Base-by-base conservation (phyloP, 92 coral and sea anemone genomes). In the Palythoa caribaeorum region DNA sequence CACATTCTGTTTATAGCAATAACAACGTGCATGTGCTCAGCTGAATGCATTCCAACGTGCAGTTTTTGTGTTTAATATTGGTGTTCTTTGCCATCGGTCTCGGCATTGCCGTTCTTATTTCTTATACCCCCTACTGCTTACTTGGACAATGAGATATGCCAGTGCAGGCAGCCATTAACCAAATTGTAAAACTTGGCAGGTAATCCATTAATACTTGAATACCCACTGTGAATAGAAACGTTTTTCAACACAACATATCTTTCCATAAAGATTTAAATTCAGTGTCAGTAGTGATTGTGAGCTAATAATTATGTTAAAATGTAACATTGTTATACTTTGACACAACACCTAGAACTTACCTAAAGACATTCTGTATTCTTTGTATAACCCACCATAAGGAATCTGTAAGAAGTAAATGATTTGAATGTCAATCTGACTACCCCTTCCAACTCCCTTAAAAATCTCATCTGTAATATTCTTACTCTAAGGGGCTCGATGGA, bases 141-240 rank as follows among this genome's bases (percentile, higher is more conserved):
- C 86, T 81, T 81, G 75, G 86, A 81, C 60, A 81, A 68, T 10
- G 86, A 63, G 75, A 81, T 81, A 37, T 81, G 86, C 86, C 86
- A 81, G 62, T 81, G 57, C 10, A 68, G 76, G 16, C 36, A 51
- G 73, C 86, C 44, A 68, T 38, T 81, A 71, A 81, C 51, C 62
- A 81, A 40, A 19, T 52, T 81, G 60, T 81, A 63, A 37, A 65
- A 53, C 48, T 81, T 39, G 6, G 86, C 86, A n/a, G 86, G 86
- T 15, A 81, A 69, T 19, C 86, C 86, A 44, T 71, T 81, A 19
- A 81, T 44, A 17, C 19, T 68, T 21, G 76, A 65, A 15, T 19
- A 40, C 14, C 86, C 86, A 81, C 86, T 81, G 75, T 9, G 48
- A 53, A 7, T 2, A 19, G 28, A 54, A 14, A 36, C 17, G 79